Base-by-base conservation (phyloP, 2,113 vertebrate genomes). In the Actenoides hombroni region DNA sequence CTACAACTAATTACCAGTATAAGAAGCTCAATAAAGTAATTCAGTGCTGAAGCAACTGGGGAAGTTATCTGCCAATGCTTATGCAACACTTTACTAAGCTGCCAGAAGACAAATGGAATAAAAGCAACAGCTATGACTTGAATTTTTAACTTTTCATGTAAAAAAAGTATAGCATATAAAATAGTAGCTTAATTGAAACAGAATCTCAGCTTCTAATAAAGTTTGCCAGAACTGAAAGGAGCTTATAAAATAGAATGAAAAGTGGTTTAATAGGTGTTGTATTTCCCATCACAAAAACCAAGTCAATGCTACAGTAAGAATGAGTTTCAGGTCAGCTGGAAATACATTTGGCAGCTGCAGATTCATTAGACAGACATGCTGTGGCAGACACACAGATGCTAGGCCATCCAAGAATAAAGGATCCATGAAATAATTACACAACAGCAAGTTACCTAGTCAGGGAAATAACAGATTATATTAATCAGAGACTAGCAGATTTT, bases 251-350 rank as follows among this genome's bases (percentile, higher is more conserved):
- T 65, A 73, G 37, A 76, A 88, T 69, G 51, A 48, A 13, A 87
- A 82, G 65, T 33, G 8, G 13, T 78, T 89, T 86, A 59, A 79
- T 51, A 89, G 65, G 73, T 79, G 35, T 7, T 70, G 7, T 37
- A 92, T 69, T 96, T 87, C 93, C 86, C 57, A 71, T 76, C 35
- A 67, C 65, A 89, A 87, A 84, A 39, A 89, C 21, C 16, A 61
- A 60, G 31, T 56, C 61, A 61, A 57, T n/a, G 39, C 40, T 48
- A 87, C 26, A 86, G 25, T 17, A 46, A 60, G 20, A 90, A 53
- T 3, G 31, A 89, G 57, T 49, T 83, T 89, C 33, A 57, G 53
- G 77, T 71, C 83, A 71, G 74, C 74, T 87, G 65, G 77, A 95
- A 78, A 87, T 29, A 59, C 6, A 28, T 51, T 68, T 48, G 65